Percentiles rank a stretch among this genome's conserved stretches.
Evolutionary conservation across 30 jellyfish, hydroid and myxozoan species (phyloP).

Genomic region (Sanderia malayensis): DNA sequence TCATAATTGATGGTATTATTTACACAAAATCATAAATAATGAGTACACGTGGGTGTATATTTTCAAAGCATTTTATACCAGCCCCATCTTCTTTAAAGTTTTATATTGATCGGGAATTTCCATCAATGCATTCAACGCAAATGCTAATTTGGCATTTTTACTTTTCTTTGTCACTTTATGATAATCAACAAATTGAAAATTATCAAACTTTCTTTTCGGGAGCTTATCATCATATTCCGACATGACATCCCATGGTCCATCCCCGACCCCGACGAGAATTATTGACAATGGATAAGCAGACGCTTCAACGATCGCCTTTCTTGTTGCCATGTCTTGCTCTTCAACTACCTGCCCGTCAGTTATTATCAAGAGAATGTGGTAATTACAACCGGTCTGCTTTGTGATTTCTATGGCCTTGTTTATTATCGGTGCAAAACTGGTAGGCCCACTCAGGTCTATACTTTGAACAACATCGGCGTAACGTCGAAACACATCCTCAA

Average conservation of each 20-base stretch:
- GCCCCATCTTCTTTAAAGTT: slow-evolving; percentile 62
- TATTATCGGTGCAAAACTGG: slow-evolving; percentile 82
- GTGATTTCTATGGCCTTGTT: slow-evolving; percentile 68
- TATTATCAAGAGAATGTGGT: slow-evolving; percentile 69
- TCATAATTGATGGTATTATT: no score
- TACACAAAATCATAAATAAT: slow-evolving; percentile 2
- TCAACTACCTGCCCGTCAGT: slow-evolving; percentile 93
- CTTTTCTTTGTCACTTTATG: slow-evolving; percentile 58
- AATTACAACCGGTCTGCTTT: slow-evolving; percentile 9
- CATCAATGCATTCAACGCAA: slow-evolving; percentile 89
- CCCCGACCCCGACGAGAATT: slow-evolving; percentile 91
- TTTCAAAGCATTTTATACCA: slow-evolving; percentile 20
- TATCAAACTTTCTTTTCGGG: slow-evolving; percentile 71
- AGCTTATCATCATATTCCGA: slow-evolving; percentile 74
- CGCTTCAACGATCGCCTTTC: slow-evolving; percentile 76
- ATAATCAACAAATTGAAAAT: slow-evolving; percentile 84
- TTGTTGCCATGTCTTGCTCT: slow-evolving; percentile 68
- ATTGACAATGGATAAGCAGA: slow-evolving; percentile 77
- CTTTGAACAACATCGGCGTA: slow-evolving; percentile 64
- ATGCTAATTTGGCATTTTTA: slow-evolving; percentile 62
- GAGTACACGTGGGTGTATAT: no score
- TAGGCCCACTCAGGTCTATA: slow-evolving; percentile 86
- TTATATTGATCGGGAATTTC: slow-evolving; percentile 91
- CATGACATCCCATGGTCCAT: slow-evolving; percentile 93
- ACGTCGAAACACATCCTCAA: slow-evolving; percentile 53